Base-by-base conservation (phyloP, 2,888 invertebrate genomes). In the Drepana falcataria region DNA sequence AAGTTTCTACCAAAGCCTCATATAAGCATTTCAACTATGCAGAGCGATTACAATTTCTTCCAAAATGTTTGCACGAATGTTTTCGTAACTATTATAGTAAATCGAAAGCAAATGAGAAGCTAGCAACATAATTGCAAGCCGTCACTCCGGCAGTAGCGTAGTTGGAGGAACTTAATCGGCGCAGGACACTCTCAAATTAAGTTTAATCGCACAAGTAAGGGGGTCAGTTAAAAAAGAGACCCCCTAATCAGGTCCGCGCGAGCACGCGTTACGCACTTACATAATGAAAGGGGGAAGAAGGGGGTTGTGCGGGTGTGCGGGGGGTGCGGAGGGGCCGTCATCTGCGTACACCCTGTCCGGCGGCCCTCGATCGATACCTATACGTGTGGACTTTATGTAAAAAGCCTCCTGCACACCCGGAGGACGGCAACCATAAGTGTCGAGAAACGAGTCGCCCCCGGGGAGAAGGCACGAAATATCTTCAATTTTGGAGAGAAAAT, bases 381-480 rank as follows among this genome's bases (percentile, higher is more conserved):
- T 89, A 90, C 89, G 88, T 88, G 88, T 89, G 89, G 90, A 90
- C 89, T 90, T 90, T 90, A 90, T 90, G 90, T 90, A 90, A 90
- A 90, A 90, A 90, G 88, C 87, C 87, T 87, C 88, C 87, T 87
- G 89, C 87, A 88, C 87, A 83, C 87, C 87, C 87, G 79, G 83
- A 88, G 85, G 87, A 87, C 87, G 87, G 79, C 86, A 82, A 87
- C 90, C 90, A 90, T 90, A 90, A 90, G 90, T 90, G 90, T 90
- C 88, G 90, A 87, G 88, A 84, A 87, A 86, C 87, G 88, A 86
- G 86, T 87, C 84, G 86, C 85, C 89, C 89, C 85, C 81, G 73
- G 88, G 90, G 89, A 87, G 88, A 83, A 84, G 83, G 86, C 84
- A 85, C 85, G 83, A 85, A 87, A 89, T 89, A 89, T 91, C 90